Evolutionary conservation across 2,888 invertebrate species (phyloP).

Genomic region (Protophormia terraenovae): DNA sequence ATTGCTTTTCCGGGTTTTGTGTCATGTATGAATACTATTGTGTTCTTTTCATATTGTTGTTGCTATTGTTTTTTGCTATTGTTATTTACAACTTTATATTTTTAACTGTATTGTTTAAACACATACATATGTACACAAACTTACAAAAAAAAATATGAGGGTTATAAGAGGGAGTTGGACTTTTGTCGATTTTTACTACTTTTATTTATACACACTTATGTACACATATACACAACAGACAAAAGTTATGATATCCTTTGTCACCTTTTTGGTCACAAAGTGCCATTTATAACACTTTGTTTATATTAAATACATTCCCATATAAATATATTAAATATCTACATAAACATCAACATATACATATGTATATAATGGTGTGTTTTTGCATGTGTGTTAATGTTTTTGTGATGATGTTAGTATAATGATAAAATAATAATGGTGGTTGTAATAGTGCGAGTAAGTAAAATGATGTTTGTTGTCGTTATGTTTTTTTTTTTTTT

Average conservation of each 20-base stretch:
- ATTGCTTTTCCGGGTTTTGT: constrained; percentile 52
- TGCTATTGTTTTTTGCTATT: constrained; percentile 68
- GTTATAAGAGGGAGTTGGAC: not conserved
- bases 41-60: constrained; percentile 4
- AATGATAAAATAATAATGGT: constrained; percentile 43
- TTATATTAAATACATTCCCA: constrained; percentile 26
- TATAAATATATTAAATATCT: not conserved
- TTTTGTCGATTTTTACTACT: constrained; percentile 5
- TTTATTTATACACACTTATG: not conserved
- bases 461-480: not conserved
- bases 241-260: constrained; percentile 78
- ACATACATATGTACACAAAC: not conserved
- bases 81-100: constrained; percentile 67
- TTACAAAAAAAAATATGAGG: not conserved
- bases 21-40: constrained; percentile 1
- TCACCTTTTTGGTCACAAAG: constrained; percentile 75
- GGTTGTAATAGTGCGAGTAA: not conserved
- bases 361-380: too few relatives aligned
- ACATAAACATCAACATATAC: constrained; percentile 1
- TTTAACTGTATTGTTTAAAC: not conserved
- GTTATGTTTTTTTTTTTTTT: not conserved
- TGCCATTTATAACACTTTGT: constrained; percentile 70
- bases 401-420: not conserved
- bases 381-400: not conserved
- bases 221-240: constrained; percentile 19